Conservation (phyloP, 2,113 vertebrate genomes). For the Fulmarus glacialis region DNA sequence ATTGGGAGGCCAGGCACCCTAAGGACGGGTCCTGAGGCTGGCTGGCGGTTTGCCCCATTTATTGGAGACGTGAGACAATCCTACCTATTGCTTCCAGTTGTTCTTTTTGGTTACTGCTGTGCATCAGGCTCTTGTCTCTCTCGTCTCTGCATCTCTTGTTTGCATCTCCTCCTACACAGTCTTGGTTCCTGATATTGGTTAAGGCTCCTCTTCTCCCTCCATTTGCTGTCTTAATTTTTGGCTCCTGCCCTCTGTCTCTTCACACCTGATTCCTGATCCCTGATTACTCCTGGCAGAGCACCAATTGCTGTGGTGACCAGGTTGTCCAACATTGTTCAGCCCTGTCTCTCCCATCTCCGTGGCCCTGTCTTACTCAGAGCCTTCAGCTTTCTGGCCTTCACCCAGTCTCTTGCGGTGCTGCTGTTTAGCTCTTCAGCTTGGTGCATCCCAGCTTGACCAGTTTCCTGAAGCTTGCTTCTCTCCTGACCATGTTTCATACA, state of each 20-base stretch:
- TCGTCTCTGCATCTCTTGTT: background rate
- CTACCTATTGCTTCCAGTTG: background rate
- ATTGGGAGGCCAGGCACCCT: background rate
- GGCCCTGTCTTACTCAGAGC: background rate
- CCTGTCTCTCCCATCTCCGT: background rate
- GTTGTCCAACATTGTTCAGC: background rate
- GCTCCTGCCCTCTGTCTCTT: background rate
- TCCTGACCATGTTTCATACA: background rate
- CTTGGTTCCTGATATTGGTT: background rate
- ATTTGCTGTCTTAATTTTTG: background rate
- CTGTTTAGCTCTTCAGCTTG: background rate
- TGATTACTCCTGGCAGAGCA: background rate
- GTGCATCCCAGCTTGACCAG: background rate
- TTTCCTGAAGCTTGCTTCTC: background rate
- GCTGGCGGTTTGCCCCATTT: background rate
- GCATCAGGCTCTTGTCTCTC: background rate
- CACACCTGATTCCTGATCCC: background rate
- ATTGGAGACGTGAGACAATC: background rate
- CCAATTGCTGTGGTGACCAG: fast-evolving
- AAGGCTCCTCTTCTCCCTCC: background rate
- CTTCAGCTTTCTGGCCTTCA: background rate
- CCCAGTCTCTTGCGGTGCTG: background rate
- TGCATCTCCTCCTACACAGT: background rate
- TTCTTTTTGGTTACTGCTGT: background rate
- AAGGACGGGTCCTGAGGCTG: background rate